These are phyloP conservation scores for Peromyscus attwateri DNA, from an alignment of 2,797 vertebrate species.

Conservation along the genomic window DNA sequence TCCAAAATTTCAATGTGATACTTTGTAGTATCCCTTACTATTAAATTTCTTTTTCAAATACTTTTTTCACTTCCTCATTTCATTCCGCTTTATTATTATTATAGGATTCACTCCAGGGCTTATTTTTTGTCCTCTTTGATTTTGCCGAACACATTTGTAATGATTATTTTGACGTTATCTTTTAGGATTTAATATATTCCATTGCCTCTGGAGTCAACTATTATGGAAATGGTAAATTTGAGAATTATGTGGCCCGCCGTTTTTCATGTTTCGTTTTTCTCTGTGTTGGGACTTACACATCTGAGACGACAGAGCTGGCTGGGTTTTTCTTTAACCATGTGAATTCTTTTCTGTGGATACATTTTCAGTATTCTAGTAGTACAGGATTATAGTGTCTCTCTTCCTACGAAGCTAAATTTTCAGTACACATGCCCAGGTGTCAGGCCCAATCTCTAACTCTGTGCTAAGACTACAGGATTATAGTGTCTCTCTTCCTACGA, in stretches of 20 bases:
- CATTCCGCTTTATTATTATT: background rate
- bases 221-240: background rate
- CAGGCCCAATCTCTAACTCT: background rate
- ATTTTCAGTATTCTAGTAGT: background rate
- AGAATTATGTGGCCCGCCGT: background rate
- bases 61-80: background rate
- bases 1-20: background rate
- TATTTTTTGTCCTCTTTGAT: background rate
- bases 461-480: background rate
- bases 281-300: background rate
- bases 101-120: background rate
- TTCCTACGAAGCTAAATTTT: background rate
- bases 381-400: background rate
- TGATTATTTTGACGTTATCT: background rate
- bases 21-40: background rate
- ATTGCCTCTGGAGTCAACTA: background rate
- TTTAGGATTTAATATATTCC: background rate
- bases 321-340: background rate
- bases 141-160: background rate
- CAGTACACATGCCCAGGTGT: too few species aligned
- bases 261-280: background rate
- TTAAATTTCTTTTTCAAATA: background rate
- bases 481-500: background rate
- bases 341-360: background rate
- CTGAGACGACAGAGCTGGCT: background rate